Base-by-base conservation (phyloP, 2,888 invertebrate species). In the Amblyjoppa fuscipennis region DNA sequence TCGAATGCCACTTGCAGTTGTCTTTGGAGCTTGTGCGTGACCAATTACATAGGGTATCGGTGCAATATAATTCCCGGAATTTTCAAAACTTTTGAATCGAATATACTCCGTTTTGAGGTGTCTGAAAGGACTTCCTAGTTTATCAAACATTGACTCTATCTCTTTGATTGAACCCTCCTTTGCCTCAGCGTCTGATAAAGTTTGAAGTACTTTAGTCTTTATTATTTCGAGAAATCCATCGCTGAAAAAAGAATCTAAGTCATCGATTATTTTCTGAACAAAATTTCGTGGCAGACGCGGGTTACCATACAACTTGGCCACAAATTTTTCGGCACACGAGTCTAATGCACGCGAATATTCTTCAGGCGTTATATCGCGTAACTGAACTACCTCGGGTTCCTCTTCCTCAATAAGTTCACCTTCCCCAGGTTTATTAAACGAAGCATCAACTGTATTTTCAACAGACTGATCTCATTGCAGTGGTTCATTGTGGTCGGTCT, bases 211-310 rank as follows among this genome's bases (percentile, higher is more conserved):
- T 49, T 49, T 45, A 2, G 25, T 20, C 49, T 69, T 69, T 31
- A 61, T 6, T 5, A 41, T 68, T 9, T 68, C 11, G 2, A 77
- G 25, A 31, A 79, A 79, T 51, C 70, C 45, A 61, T 61, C 70
- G 34, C 61, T 51, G 31, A 64, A 71, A 61, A 79, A 64, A 11
- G 59, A 20, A 31, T 70, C 61, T 20, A 61, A 64, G 51, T 70
- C 70, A 34, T 79, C 61, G 20, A 70, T 61, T 13, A 79, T 71
- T 71, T 59, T 79, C 64, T 78, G 77, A 6, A 59, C 56, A 6
- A 78, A 45, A 31, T 78, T 78, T n/a, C 69, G 77, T 4, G 69
- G 69, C 4, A 78, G 31, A 59, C 77, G 69, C 28, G 41, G 41
- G n/a, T 69, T 59, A 13, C 59, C 69, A 16, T 69, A 69, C 28